Base-by-base conservation (phyloP, 1,140 invertebrate genomes). In the Gryon sp. region DNA sequence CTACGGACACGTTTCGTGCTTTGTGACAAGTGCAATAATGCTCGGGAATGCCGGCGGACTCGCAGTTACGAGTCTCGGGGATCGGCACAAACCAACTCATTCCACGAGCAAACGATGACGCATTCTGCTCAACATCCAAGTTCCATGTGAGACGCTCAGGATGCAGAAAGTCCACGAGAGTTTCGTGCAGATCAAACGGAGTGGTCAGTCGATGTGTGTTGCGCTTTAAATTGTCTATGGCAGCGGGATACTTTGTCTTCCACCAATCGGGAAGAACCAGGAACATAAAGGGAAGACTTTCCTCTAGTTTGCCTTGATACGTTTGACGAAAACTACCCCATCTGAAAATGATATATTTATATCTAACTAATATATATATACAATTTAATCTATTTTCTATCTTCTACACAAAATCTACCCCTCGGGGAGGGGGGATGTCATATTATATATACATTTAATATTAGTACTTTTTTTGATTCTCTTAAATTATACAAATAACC, bases 21-120 rank as follows among this genome's bases (percentile, higher is more conserved):
- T 90, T 90, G 65, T 94, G 92, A 79, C 96, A 98, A 9, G 94
- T 94, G 81, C 96, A 98, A 93, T 94, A 97, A 78, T 96, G 93
- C 20, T 92, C 91, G 0, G 92, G 91, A 28, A 98, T 95, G 0
- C 89, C 91, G 0, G 95, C 95, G 41, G 89, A 87, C 18, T 90
- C 83, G 84, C 96, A 98, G 0, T 93, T 96, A 6, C 96, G 88
- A 30, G 91, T 90, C n/a, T 84, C 84, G 0, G 94, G 91, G 30
- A 97, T 91, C 0, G 92, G 90, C 2, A 92, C 82, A 80, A 97
- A 95, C 46, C 95, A 90, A 83, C 95, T 97, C 9, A 95, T 93
- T 1, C 94, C 92, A 38, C 92, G 88, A n/a, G n/a, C n/a, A n/a
- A n/a, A n/a, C n/a, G n/a, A n/a, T n/a, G n/a, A n/a, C n/a, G n/a